These are phyloP conservation scores for Oscarella lobularis DNA, from an alignment of 37 sponge, comb jelly and placozoan species.

Conservation along the genomic window DNA sequence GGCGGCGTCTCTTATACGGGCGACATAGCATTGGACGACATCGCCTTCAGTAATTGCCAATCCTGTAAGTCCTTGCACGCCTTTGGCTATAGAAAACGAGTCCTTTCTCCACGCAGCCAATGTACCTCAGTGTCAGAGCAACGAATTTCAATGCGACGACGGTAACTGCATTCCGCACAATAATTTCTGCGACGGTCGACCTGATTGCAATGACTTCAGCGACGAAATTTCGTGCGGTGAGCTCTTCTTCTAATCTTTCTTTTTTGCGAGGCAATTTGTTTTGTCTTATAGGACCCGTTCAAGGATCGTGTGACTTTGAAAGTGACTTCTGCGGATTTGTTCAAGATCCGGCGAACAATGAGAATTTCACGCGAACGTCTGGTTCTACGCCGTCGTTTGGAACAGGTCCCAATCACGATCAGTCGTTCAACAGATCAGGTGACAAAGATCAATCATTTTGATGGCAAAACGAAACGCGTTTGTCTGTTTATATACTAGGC, in stretches of 20 bases:
- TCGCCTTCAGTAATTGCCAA: constrained; percentile 15
- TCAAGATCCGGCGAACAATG: constrained; percentile 12
- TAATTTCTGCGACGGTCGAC: constrained; percentile 14
- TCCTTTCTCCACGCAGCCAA: too few relatives aligned
- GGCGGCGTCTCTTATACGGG: constrained; percentile 10
- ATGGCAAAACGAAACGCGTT: too few relatives aligned
- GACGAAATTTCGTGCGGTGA: constrained; percentile 25
- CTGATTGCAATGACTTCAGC: constrained; percentile 14
- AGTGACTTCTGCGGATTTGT: constrained; percentile 22
- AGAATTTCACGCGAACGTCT: neutral
- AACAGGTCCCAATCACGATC: neutral
- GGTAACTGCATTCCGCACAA: constrained; percentile 17
- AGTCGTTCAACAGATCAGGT: neutral
- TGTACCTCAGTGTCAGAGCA: constrained; percentile 8
- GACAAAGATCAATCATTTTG: too few relatives aligned
- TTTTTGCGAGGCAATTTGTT: too few relatives aligned
- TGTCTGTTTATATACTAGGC: too few relatives aligned
- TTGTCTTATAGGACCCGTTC: constrained; percentile 13
- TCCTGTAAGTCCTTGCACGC: neutral
- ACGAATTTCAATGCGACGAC: constrained; percentile 9
- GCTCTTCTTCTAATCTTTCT: neutral
- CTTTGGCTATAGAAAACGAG: too few relatives aligned
- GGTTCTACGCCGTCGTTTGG: neutral
- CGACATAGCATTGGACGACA: constrained; percentile 34
- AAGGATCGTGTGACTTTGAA: constrained; percentile 27